Evolutionary conservation across 2,113 vertebrate species (phyloP), one percentile per base, ranked within the genome.

Genomic region (Gymnarchus niloticus): DNA sequence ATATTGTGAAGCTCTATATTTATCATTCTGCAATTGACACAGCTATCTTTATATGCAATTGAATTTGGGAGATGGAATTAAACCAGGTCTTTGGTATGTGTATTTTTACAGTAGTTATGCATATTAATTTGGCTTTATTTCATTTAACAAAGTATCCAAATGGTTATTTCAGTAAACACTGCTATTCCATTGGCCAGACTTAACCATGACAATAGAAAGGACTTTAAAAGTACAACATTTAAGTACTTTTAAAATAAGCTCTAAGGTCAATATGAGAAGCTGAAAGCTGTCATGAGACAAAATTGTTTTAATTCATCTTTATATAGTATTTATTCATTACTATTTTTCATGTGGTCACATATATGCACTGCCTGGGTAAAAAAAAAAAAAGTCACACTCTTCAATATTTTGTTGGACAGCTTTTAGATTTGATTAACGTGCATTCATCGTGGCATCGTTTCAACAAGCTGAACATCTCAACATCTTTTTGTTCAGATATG

Each of bases 1-100:
- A 41, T 33, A 83, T 81, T 8, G 28, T 80, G 84, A 28, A 14
- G 41, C 86, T 80, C 3, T 3, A 85, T 88, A 37, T 6, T 19
- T n/a, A 25, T 23, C 12, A 48, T n/a, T 78, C 76, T 21, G 37
- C 73, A 44, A 48, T 21, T 78, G 76, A 48, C 44, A 78, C 23
- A 48, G 33, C 44, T 23, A 48, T n/a, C n/a, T n/a, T n/a, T 78
- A 78, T 48, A n/a, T 78, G 21, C 41, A 78, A 33, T 33, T 69
- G 12, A 41, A 19, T 41, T 69, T 10, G 14, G 33, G 37, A 17
- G 37, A 3, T 37, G 28, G 61, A 41, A 41, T 73, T 73, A 73
- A 33, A 2, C 41, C 65, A 73, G 41, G 33, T 73, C 7, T 73
- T 73, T 37, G 14, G 33, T 17, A 28, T 19, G 4, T 41, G 41